Percentiles rank a stretch among this genome's conserved stretches.
Conservation (phyloP, 2,797 vertebrate genomes). For the Streptopelia turtur region DNA sequence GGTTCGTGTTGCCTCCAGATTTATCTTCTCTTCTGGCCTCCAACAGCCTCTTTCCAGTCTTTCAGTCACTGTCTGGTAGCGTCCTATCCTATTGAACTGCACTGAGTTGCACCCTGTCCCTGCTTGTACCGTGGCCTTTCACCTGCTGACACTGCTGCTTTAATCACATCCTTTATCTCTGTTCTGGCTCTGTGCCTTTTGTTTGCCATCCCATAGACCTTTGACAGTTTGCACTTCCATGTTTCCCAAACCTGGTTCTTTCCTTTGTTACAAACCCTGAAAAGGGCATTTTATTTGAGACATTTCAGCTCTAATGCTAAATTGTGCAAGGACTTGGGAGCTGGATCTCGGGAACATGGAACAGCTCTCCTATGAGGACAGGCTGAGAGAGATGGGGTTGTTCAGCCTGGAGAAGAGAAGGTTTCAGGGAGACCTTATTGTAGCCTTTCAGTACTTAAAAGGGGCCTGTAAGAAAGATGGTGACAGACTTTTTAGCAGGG, state of each 20-base stretch:
- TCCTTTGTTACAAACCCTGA: background rate
- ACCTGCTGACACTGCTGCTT: background rate
- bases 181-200: background rate
- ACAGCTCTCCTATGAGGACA: background rate
- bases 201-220: background rate
- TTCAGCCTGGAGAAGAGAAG: too few species aligned
- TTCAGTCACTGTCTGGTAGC: background rate
- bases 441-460: too few species aligned
- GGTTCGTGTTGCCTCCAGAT: constrained; percentile 31
- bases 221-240: background rate
- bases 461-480: too few species aligned
- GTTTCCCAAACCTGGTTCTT: background rate
- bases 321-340: background rate
- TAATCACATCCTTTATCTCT: background rate
- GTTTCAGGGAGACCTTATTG: too few species aligned
- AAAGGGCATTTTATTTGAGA: background rate
- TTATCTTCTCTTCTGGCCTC: constrained; percentile 48
- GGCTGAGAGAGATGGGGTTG: too few species aligned
- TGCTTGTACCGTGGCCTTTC: background rate
- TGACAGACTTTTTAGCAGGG: too few species aligned
- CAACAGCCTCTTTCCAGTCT: constrained; percentile 20
- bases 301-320: background rate
- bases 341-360: accelerated
- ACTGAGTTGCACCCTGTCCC: background rate
- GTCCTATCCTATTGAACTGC: background rate